Evolutionary conservation across 2,113 vertebrate genomes (phyloP).

Genomic region (Acanthisitta chloris): DNA sequence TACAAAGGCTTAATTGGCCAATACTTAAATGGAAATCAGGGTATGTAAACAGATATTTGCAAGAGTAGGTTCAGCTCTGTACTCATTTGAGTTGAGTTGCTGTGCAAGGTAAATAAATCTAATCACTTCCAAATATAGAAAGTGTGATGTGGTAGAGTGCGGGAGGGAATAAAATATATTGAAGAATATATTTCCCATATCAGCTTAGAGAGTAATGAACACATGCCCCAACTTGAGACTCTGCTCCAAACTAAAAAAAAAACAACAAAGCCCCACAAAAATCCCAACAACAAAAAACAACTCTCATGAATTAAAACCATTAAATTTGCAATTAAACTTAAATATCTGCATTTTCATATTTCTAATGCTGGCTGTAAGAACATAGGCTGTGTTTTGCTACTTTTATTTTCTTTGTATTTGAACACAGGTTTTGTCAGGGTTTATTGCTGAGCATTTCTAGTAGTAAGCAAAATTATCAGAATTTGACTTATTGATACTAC

Average conservation of each 20-base stretch:
- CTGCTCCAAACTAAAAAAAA: neutral
- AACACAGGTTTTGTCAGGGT: neutral
- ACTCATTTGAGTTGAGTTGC: neutral
- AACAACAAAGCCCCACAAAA: too few relatives aligned
- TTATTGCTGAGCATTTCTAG: neutral
- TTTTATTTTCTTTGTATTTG: neutral
- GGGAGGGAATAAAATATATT: neutral
- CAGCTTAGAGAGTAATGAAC: neutral
- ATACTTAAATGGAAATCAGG: conserved; percentile 31
- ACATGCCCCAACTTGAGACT: neutral
- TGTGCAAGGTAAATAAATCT: conserved; percentile 37
- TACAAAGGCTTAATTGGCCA: conserved; percentile 21
- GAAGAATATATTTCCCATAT: neutral
- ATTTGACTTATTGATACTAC: neutral
- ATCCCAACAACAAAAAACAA: neutral
- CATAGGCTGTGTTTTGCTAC: neutral
- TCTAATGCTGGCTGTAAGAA: neutral
- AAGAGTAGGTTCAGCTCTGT: neutral
- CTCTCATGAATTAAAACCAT: neutral
- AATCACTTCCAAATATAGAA: conserved; percentile 32
- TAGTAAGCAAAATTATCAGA: neutral
- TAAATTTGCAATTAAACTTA: neutral
- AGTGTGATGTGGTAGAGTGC: neutral
- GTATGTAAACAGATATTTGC: conserved; percentile 32
- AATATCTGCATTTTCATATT: neutral